These are phyloP conservation scores for Drosophila gaucha DNA, from an alignment of 2,888 invertebrate genomes.

Conservation along the genomic window DNA sequence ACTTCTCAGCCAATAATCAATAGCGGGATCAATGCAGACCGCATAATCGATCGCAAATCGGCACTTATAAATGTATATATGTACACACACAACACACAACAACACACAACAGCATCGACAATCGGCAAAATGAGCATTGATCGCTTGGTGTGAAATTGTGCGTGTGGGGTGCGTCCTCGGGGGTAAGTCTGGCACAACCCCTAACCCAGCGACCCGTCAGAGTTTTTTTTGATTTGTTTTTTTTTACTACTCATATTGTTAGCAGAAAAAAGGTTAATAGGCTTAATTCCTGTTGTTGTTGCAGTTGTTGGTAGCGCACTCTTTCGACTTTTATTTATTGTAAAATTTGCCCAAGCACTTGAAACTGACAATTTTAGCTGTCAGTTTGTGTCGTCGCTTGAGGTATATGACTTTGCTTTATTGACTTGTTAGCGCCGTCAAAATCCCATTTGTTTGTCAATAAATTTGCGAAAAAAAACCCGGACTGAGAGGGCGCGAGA, in stretches of 20 bases:
- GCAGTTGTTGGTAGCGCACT: constrained; percentile 23
- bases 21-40: constrained; percentile 69
- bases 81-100: constrained; percentile 7
- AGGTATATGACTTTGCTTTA: constrained; percentile 72
- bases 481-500: constrained; percentile 20
- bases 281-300: constrained; percentile 58
- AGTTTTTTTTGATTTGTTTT: constrained; percentile 43
- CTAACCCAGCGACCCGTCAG: constrained; percentile 65
- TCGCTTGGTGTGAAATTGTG: constrained; percentile 47
- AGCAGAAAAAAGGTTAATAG: constrained; percentile 70
- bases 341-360: constrained; percentile 78
- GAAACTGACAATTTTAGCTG: constrained; percentile 75
- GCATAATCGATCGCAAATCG: constrained; percentile 70
- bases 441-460: constrained; percentile 77
- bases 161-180: constrained; percentile 49
- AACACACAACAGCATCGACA: constrained; percentile 24
- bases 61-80: constrained; percentile 10
- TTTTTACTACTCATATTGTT: constrained; percentile 28
- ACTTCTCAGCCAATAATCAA: constrained; percentile 57
- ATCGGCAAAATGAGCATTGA: constrained; percentile 70
- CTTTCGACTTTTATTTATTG: constrained; percentile 62
- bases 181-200: constrained; percentile 62
- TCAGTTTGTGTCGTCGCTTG: constrained; percentile 54
- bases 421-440: constrained; percentile 75
- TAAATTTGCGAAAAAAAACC: constrained; percentile 61